Conservation (phyloP, 2,888 invertebrate genomes). For the Euproctis similis region DNA sequence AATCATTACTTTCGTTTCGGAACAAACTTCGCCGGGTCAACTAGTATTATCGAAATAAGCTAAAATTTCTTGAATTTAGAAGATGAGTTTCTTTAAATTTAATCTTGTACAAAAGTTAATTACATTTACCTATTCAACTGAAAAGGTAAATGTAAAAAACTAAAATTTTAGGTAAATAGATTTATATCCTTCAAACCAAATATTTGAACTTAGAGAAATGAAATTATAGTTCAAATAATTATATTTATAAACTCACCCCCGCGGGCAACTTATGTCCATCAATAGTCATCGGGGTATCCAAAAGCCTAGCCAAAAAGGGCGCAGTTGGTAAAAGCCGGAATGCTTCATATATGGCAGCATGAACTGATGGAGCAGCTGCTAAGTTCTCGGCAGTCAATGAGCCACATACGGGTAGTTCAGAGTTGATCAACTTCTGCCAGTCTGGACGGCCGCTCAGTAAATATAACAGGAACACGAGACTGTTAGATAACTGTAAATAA, state of each 20-base stretch:
- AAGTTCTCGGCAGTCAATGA: slow-evolving; percentile 76
- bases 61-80: too few relatives aligned
- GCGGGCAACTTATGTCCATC: slow-evolving; percentile 81
- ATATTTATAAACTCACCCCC: slow-evolving; percentile 74
- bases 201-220: too few relatives aligned
- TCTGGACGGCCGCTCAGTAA: slow-evolving; percentile 81
- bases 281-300: slow-evolving; percentile 82
- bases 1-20: too few relatives aligned
- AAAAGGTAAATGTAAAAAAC: too few relatives aligned
- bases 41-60: too few relatives aligned
- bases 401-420: slow-evolving; percentile 78
- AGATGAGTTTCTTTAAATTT: too few relatives aligned
- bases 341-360: slow-evolving; percentile 86
- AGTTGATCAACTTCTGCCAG: slow-evolving; percentile 79
- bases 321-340: slow-evolving; percentile 86
- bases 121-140: too few relatives aligned
- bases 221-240: too few relatives aligned
- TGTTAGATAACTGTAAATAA: slow-evolving; percentile 82
- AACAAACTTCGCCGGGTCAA: too few relatives aligned
- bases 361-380: slow-evolving; percentile 81
- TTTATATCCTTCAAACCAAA: too few relatives aligned
- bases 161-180: too few relatives aligned
- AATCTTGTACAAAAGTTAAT: too few relatives aligned
- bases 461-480: slow-evolving; percentile 85
- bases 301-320: slow-evolving; percentile 84